Evolutionary conservation across 2,888 invertebrate species (phyloP), one percentile per base, ranked within the genome.

Genomic region (Apeira syringaria): DNA sequence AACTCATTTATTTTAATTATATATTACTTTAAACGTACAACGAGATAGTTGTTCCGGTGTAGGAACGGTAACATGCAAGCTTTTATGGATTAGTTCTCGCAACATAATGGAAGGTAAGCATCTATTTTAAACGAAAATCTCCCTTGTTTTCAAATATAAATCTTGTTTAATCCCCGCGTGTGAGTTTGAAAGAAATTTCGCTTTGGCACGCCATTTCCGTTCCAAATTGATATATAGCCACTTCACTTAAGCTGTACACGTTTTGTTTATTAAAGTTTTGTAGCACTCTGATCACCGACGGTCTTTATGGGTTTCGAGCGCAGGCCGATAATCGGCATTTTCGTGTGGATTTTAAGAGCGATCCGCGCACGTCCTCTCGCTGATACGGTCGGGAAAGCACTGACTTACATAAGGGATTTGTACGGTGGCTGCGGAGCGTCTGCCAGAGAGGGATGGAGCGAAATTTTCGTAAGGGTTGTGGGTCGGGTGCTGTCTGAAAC

Each of bases 391-490:
- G 56, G 56, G 56, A 56, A 61, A 80, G 80, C 76, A 88, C 89
- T 89, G 84, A 74, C 87, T 88, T 88, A 89, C 84, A 85, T 89
- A 88, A 88, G 89, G 88, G 82, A 84, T 71, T 75, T 65, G 66
- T 70, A 77, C 77, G 71, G 74, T 77, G 75, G 80, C 77, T 80
- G 74, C 75, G 66, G 64, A 75, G 74, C 64, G 61, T 61, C 64
- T 64, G 76, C 50, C 57, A 59, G 84, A 87, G 58, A 71, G 78
- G 77, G 87, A 88, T 57, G 57, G 78, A 56, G 62, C 61, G 80
- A 56, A 44, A 58, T 62, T 69, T 74, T 73, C 68, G 64, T 73
- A 74, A 75, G 80, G 80, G 79, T 70, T 78, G 77, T 75, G 72
- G 74, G 64, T 68, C 60, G 64, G 52, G 60, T 61, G 68, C 59